Evolutionary conservation across 2,797 vertebrate species (phyloP), one percentile per base, ranked within the genome.

Genomic region (Geotria australis): DNA sequence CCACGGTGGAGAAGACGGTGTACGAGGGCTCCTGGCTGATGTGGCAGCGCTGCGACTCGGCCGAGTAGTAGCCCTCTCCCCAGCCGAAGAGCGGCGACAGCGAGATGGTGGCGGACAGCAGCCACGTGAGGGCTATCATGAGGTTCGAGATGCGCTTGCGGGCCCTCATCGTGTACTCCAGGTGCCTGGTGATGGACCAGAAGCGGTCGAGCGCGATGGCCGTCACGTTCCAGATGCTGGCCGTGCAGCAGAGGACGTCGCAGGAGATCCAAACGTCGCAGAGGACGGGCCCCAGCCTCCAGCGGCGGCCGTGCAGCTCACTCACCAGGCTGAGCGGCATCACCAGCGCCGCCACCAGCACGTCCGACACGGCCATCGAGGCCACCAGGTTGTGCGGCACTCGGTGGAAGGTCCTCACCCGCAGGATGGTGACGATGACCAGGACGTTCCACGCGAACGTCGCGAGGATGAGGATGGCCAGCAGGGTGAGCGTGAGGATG

Each of bases 201-300:
- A 95, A 98, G 64, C 91, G 83, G 69, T 95, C 88, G 7, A 96
- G 70, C 0, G 88, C 91, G 0, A 93, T 93, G 68, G 85, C 91
- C 0, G 81, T 89, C 67, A 98, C 89, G 0, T 84, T 95, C 91
- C 91, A 98, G 74, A 95, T 98, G 71, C 91, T 95, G 65, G 89
- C 91, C 0, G 91, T 96, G 73, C 89, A 93, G 71, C 89, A 95
- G 53, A 98, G 76, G 58, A 96, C 91, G 0, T 98, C 85, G 1
- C 83, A 84, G 9, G 80, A 80, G 65, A 96, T 74, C 91, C 91
- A 98, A 47, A 85, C 72, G 65, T 91, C 84, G 70, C 89, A 98
- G 2, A 95, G 73, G 1, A 74, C 72, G 2, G 77, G 71, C 13
- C 91, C 91, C 66, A 91, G 73, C 46, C 73, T 77, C 91, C 91